Percentiles rank a stretch among this genome's conserved stretches.
phyloP scores from a whole-genome alignment of 30 jellyfish, hydroid and myxozoan species.

The Rhopilema esculentum region DNA sequence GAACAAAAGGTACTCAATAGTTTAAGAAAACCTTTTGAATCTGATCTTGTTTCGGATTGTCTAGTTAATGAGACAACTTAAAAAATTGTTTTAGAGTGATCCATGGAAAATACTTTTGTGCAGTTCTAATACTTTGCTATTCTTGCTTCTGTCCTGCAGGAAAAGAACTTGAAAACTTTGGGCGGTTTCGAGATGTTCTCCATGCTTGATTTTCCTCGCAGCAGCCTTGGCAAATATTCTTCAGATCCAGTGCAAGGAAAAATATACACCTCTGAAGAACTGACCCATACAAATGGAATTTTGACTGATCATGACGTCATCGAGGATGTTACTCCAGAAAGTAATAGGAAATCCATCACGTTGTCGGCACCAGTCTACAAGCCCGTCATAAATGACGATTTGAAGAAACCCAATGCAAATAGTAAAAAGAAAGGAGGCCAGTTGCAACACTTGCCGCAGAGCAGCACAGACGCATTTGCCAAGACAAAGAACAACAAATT shows the following conservation, averaged over 20 bases:
- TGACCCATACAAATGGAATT: slow-evolving; percentile 65
- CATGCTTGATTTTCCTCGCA: slow-evolving; percentile 67
- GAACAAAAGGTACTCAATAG: no score
- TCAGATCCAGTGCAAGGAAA: slow-evolving; percentile 58
- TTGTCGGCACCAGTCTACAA: background rate
- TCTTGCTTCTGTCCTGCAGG: background rate
- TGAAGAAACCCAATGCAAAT: background rate
- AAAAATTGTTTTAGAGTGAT: no score
- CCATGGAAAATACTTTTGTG: no score
- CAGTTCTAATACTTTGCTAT: no score
- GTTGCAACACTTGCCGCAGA: background rate
- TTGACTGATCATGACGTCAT: slow-evolving; percentile 66
- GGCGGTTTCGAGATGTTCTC: slow-evolving; percentile 68
- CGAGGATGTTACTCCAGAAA: slow-evolving; percentile 27
- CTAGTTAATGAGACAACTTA: no score
- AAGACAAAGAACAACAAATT: background rate
- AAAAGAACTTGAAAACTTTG: background rate
- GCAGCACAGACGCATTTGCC: background rate
- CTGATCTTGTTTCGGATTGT: no score
- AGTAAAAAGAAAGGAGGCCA: background rate
- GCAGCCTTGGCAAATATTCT: slow-evolving; percentile 34
- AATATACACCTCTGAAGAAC: slow-evolving; percentile 47
- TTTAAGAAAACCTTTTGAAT: no score
- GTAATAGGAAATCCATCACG: background rate
- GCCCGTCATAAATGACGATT: background rate